A percentile compares a stretch with the other conserved stretches of the same genome.
Evolutionary conservation across 2,113 vertebrate species (phyloP).

Genomic region (Chrysemys picta): DNA sequence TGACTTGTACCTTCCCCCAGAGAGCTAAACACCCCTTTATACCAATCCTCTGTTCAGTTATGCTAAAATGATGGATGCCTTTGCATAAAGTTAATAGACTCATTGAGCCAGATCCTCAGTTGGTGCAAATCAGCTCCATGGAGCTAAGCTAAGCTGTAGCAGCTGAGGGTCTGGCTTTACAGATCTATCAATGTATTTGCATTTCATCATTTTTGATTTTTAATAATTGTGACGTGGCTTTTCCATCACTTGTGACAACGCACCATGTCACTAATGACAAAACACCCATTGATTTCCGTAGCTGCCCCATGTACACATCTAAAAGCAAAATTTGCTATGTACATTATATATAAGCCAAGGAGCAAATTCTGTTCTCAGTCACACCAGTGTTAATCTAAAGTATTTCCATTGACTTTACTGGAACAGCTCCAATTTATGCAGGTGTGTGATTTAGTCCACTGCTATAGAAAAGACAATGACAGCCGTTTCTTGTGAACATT

Average conservation of each 20-base stretch:
- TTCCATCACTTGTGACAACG: neutral
- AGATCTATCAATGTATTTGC: neutral
- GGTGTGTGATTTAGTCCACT: neutral
- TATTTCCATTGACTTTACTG: neutral
- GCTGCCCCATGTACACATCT: neutral
- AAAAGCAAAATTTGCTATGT: neutral
- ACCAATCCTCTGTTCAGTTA: neutral
- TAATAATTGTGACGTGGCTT: neutral
- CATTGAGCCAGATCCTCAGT: neutral
- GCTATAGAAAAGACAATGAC: neutral
- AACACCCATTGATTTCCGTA: neutral
- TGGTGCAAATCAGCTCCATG: neutral
- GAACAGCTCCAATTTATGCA: neutral
- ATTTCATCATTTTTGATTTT: neutral
- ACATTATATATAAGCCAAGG: neutral
- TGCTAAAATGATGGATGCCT: neutral
- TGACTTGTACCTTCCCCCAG: neutral
- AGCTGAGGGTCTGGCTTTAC: neutral
- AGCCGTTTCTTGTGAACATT: neutral
- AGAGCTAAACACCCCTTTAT: neutral
- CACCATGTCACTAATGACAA: neutral
- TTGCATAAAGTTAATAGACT: neutral
- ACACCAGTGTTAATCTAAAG: neutral
- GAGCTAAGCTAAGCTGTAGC: neutral
- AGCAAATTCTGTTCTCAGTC: neutral